Evolutionary conservation across 1,140 invertebrate species (phyloP), one percentile per base, ranked within the genome.

Genomic region (Propsilocerus akamusi): DNA sequence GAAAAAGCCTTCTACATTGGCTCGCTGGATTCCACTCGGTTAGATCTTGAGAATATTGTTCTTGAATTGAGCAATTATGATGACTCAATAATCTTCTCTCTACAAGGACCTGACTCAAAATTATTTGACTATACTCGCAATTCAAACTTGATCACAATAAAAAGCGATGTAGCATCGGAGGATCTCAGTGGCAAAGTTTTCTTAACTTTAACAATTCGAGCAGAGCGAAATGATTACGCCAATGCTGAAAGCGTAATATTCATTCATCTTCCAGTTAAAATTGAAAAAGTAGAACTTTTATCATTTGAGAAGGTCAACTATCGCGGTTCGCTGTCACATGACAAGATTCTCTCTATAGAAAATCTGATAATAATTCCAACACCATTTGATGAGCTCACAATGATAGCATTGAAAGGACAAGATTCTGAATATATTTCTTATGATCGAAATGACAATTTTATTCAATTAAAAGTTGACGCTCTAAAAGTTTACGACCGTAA

Each of bases 1-100:
- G 20, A 49, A 34, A 32, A 22, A 14, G 5, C 28, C 10, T 49
- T 23, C n/a, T 23, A 49, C 25, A 49, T 34, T 49, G 46, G 46
- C n/a, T n/a, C 46, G 25, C 5, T 47, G 6, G 46, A 47, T 25
- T 4, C 24, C 1, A 25, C 17, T 5, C 2, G 10, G 25, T 11
- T 47, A 5, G 8, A 25, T 17, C 24, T 47, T 17, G 46, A 47
- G 22, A 12, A 47, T 24, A 47, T 47, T n/a, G 24, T 25, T 2
- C 24, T 47, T 47, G 25, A 47, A 25, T 8, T 26, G 4, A 17
- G 2, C 6, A 47, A 25, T 24, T 47, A 47, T 8, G 11, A 47
- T n/a, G 23, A 47, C n/a, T 1, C 10, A 7, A 20, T 47, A 6
- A 17, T 25, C 7, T 25, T 47, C n/a, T 11, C 14, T 17, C 14